A percentile compares a stretch with the other conserved stretches of the same genome.
Conservation (phyloP, 2,797 vertebrate species). For the Anguilla marmorata region DNA sequence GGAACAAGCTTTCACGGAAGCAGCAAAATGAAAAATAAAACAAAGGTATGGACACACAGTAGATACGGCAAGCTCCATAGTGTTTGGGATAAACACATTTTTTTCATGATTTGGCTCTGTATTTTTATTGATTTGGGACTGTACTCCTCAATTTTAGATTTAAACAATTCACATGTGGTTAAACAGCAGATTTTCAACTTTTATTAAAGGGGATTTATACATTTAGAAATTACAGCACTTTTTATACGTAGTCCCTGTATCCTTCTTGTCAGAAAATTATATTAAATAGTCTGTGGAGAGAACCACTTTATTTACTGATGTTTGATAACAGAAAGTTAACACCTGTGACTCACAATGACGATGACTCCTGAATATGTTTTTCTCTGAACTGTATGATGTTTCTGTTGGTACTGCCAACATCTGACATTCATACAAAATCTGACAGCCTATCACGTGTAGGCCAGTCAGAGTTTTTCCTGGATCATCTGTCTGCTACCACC, state of each 20-base stretch:
- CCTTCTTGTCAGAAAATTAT: neutral
- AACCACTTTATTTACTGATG: neutral
- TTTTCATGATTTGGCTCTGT: no score
- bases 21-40: neutral
- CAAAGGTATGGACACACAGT: neutral
- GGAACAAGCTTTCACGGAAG: neutral
- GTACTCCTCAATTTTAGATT: no score
- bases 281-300: neutral
- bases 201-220: no score
- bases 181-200: no score
- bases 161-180: no score
- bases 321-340: neutral
- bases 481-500: neutral
- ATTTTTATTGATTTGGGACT: no score
- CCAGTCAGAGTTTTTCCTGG: neutral
- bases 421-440: neutral
- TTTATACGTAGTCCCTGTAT: neutral
- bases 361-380: neutral
- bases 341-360: neutral
- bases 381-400: neutral
- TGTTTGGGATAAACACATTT: no score
- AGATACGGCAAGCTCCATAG: no score
- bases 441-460: neutral
- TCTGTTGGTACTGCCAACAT: neutral
- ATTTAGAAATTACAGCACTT: no score